These are phyloP conservation scores for Sebastes matsubarae DNA, from an alignment of 2,797 vertebrate genomes.

Conservation along the genomic window DNA sequence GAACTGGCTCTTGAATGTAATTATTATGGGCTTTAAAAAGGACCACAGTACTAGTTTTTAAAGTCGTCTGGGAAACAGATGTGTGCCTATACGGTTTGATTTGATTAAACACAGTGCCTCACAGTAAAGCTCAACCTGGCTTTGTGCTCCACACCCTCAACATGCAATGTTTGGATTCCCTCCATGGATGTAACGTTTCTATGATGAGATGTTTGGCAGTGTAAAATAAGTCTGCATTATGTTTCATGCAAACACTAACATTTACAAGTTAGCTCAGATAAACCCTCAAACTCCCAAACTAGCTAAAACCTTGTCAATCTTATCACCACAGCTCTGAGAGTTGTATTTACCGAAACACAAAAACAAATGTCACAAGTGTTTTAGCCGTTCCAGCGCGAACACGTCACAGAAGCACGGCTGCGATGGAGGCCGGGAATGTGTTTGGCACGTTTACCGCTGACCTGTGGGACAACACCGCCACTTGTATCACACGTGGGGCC, in stretches of 20 bases:
- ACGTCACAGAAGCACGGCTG: constrained; percentile 28
- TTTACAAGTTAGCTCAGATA: constrained; percentile 26
- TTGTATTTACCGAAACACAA: constrained; percentile 36
- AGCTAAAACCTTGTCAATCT: constrained; percentile 15
- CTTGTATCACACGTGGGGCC: constrained; percentile 67
- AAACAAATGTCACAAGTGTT: constrained; percentile 53
- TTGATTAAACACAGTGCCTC: constrained; percentile 7
- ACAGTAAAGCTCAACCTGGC: background rate
- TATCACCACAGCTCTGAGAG: constrained; percentile 12
- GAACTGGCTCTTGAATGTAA: background rate
- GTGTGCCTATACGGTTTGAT: constrained; percentile 6
- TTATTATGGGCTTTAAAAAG: background rate
- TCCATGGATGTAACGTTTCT: background rate
- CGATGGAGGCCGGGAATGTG: constrained; percentile 37
- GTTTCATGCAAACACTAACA: constrained; percentile 31
- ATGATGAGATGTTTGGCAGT: background rate
- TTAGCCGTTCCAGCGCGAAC: constrained; percentile 26
- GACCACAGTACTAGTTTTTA: background rate
- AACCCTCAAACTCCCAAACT: constrained; percentile 14
- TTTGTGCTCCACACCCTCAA: background rate
- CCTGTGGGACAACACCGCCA: constrained; percentile 65
- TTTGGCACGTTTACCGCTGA: constrained; percentile 52
- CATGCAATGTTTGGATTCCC: constrained; percentile 14
- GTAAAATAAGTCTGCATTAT: constrained; percentile 3
- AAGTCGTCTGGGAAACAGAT: constrained; percentile 31